phyloP scores from a whole-genome alignment of 2,888 invertebrate genomes.

The Lithodes maja region DNA sequence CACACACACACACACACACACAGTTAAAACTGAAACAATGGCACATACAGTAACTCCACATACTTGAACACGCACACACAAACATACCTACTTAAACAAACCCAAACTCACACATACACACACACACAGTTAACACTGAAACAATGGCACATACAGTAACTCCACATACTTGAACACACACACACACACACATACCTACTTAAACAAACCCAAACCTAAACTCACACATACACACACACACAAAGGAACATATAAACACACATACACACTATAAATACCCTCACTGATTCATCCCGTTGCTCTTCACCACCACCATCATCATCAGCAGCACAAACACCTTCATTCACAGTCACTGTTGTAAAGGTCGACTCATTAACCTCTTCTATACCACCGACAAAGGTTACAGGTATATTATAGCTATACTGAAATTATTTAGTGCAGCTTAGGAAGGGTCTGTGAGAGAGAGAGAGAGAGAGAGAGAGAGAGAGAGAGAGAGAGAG shows the following conservation, averaged over 20 bases:
- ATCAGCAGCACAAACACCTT: too few relatives aligned
- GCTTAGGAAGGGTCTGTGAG: neutral
- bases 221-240: neutral
- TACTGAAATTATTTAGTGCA: too few relatives aligned
- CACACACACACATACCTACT: neutral
- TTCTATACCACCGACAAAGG: too few relatives aligned
- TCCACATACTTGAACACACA: neutral
- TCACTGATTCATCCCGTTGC: too few relatives aligned
- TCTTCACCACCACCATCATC: too few relatives aligned
- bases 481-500: neutral
- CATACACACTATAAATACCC: neutral
- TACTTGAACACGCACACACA: neutral
- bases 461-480: neutral
- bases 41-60: neutral
- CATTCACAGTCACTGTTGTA: too few relatives aligned
- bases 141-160: neutral
- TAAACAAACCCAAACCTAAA: too few relatives aligned
- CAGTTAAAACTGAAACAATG: neutral
- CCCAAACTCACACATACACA: too few relatives aligned
- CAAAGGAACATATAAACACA: slow-evolving; percentile 4
- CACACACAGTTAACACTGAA: neutral
- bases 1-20: slow-evolving; percentile 11
- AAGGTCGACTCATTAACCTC: too few relatives aligned
- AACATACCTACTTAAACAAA: neutral
- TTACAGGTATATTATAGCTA: too few relatives aligned